Evolutionary conservation across 2,113 vertebrate genomes (phyloP).

Genomic region (Paramisgurnus dabryanus): DNA sequence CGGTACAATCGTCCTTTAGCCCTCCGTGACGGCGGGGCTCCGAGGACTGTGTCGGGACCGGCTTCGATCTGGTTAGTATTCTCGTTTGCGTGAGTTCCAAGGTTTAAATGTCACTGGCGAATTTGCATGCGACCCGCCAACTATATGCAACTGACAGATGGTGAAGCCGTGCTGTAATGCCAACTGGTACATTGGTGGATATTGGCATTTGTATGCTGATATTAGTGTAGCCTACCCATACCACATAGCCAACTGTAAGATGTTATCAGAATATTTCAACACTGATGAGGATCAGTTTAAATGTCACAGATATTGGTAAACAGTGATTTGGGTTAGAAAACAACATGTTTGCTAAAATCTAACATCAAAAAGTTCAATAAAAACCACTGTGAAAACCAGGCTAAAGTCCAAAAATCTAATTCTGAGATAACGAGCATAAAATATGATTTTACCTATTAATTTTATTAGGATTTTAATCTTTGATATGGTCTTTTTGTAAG

Average conservation of each 20-base stretch:
- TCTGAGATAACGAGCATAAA: too few relatives aligned
- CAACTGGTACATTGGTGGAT: slow-evolving; percentile 28
- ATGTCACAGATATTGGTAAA: slow-evolving; percentile 2
- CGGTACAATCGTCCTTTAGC: slow-evolving; percentile 66
- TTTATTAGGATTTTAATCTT: too few relatives aligned
- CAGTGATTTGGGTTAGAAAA: neutral
- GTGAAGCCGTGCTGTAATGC: slow-evolving; percentile 34
- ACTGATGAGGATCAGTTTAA: neutral
- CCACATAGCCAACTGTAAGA: slow-evolving; percentile 3
- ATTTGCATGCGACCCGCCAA: slow-evolving; percentile 69
- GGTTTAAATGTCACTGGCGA: slow-evolving; percentile 71
- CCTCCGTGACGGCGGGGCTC: slow-evolving; percentile 44
- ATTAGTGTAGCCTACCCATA: slow-evolving; percentile 16
- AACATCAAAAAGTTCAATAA: too few relatives aligned
- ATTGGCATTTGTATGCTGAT: slow-evolving; percentile 26
- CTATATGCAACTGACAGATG: slow-evolving; percentile 35
- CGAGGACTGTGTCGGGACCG: slow-evolving; percentile 40
- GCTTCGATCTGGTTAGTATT: slow-evolving; percentile 62
- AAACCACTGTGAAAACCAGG: too few relatives aligned
- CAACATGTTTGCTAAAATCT: neutral
- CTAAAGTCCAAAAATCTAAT: too few relatives aligned
- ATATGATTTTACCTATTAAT: too few relatives aligned
- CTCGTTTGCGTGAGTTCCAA: slow-evolving; percentile 68
- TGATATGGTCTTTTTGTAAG: too few relatives aligned
- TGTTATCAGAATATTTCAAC: neutral